These are phyloP conservation scores for Heliconius ethilla DNA, from an alignment of 2,888 invertebrate genomes.

Conservation along the genomic window DNA sequence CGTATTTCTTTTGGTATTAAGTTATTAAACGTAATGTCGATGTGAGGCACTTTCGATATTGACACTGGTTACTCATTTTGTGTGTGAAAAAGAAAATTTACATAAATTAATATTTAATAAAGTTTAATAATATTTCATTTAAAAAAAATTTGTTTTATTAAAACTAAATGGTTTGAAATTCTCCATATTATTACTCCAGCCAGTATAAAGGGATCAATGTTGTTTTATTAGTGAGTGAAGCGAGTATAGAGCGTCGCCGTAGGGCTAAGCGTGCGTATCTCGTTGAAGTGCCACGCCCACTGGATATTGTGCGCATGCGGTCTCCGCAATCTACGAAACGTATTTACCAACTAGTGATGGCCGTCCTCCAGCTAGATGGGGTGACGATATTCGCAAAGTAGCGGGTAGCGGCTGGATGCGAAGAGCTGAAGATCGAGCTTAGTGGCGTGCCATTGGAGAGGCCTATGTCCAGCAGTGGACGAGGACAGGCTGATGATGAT, in stretches of 20 bases:
- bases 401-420: no score
- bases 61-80: not conserved
- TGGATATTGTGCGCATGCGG: slow-evolving; percentile 44
- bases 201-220: slow-evolving; percentile 4
- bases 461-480: no score
- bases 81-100: not conserved
- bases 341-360: slow-evolving; percentile 30
- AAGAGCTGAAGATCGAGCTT: no score
- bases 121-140: not conserved
- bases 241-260: slow-evolving; percentile 29
- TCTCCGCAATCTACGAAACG: slow-evolving; percentile 33
- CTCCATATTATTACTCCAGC: not conserved
- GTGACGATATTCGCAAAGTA: no score
- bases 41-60: not conserved
- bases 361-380: no score
- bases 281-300: slow-evolving; percentile 45
- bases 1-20: no score
- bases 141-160: not conserved
- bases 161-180: not conserved
- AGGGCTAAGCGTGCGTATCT: slow-evolving; percentile 36
- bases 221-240: slow-evolving; percentile 27
- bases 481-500: no score
- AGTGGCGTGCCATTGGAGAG: no score
- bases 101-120: not conserved
- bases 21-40: not conserved